Conservation (phyloP, 2,888 invertebrate species). For the Perithous albicinctus region DNA sequence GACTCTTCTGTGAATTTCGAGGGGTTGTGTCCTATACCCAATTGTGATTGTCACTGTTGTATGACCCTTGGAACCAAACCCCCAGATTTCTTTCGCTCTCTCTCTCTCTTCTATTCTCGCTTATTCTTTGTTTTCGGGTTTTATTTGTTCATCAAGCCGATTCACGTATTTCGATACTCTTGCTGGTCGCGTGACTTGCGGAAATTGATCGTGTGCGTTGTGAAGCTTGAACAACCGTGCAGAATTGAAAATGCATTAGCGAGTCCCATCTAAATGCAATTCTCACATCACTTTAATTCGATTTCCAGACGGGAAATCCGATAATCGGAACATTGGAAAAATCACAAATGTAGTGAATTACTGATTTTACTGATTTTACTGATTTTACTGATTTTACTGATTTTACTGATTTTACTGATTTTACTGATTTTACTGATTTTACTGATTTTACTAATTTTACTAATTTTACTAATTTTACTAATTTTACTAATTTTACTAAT, state of each 20-base stretch:
- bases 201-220: constrained; percentile 66
- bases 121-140: constrained; percentile 16
- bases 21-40: constrained; percentile 70
- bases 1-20: constrained; percentile 50
- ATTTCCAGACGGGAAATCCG: background rate
- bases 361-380: no score
- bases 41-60: constrained; percentile 26
- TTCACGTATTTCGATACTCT: constrained; percentile 50
- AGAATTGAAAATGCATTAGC: background rate
- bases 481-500: no score
- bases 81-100: constrained; percentile 18
- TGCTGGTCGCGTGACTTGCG: constrained; percentile 74
- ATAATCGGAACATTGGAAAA: background rate
- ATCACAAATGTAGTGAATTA: background rate
- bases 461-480: no score
- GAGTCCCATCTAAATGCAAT: background rate
- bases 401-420: no score
- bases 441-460: no score
- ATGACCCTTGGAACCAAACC: constrained; percentile 21
- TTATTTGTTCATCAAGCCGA: constrained; percentile 71
- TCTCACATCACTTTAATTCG: background rate
- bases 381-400: no score
- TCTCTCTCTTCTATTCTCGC: constrained; percentile 10
- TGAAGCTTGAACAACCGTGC: background rate
- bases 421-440: no score